A percentile compares a stretch with the other conserved stretches of the same genome.
Conservation (phyloP, 2,797 vertebrate genomes). For the Arnoldichthys spilopterus region DNA sequence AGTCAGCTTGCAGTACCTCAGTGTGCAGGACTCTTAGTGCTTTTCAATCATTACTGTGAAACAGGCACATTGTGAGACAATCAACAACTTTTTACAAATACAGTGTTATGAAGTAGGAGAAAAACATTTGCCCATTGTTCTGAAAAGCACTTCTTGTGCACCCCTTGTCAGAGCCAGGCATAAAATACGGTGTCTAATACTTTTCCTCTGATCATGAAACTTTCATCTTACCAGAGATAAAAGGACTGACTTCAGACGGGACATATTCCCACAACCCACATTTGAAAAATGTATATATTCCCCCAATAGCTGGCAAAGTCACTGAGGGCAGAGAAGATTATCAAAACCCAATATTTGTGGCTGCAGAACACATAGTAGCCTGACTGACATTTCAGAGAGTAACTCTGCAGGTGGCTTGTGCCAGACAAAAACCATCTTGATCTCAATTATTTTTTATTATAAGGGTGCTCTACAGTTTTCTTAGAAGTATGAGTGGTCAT, state of each 20-base stretch:
- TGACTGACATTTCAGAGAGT: slow-evolving; percentile 32
- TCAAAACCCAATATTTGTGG: slow-evolving; percentile 34
- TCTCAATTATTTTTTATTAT: slow-evolving; percentile 16
- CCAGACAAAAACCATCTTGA: slow-evolving; percentile 4
- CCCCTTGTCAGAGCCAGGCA: neutral
- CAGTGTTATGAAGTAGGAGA: neutral
- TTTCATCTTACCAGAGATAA: slow-evolving; percentile 31
- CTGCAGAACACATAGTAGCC: slow-evolving; percentile 13
- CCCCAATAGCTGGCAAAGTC: slow-evolving; percentile 21
- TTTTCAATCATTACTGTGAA: neutral
- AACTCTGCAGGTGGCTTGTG: slow-evolving; percentile 12
- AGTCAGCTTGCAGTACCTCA: neutral
- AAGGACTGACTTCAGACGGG: slow-evolving; percentile 26
- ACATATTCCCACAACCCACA: slow-evolving; percentile 6
- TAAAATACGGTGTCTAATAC: slow-evolving; percentile 17
- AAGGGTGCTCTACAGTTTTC: neutral
- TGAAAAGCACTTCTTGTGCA: slow-evolving; percentile 12
- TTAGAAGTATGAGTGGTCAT: slow-evolving; percentile 1
- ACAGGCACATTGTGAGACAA: neutral
- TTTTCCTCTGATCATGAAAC: slow-evolving; percentile 32
- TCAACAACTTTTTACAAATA: neutral
- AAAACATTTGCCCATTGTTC: slow-evolving; percentile 36
- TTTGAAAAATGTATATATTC: slow-evolving; percentile 40
- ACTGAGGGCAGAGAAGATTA: slow-evolving; percentile 23
- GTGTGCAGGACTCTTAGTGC: neutral